Base-by-base conservation (phyloP, 2,113 vertebrate species). In the Tyto alba region DNA sequence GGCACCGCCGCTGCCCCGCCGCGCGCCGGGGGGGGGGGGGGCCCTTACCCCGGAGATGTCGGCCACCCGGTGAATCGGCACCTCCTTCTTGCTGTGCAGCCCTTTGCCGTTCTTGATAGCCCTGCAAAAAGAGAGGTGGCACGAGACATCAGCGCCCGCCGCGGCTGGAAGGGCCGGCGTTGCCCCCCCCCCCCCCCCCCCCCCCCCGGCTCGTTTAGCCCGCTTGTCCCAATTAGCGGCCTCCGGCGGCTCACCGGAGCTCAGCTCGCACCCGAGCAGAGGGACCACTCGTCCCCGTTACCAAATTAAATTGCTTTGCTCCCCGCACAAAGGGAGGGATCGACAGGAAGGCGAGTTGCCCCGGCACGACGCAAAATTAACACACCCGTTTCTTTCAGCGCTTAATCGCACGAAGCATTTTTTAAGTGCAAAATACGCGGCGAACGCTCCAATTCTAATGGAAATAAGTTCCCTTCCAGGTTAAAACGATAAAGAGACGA, bases 81-180 rank as follows among this genome's bases (percentile, higher is more conserved):
- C 98, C 97, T 99, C 99, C 98, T 99, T 99, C 98, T 99, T 99
- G 98, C 99, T 99, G 98, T 99, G 99, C 91, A 99, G 97, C 45
- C 99, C 99, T 96, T 99, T 99, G n/a, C 99, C 99, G 17, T 99
- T 99, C 98, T 99, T 99, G 97, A 99, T 99, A 43, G 99, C 99
- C 97, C 99, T 99, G 95, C 53, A 12, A 16, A 23, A 22, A 18
- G 20, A 73, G 45, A 86, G 29, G 56, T 7, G 68, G 16, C 14
- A 7, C 18, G 0, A 4, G 41, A 36, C 27, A 4, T 72, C 57
- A 63, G 66, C 34, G 3, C 15, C 59, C 6, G 11, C 38, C 6
- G 15, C n/a, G n/a, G n/a, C 60, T 4, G 50, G 22, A 9, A 11
- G 62, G 9, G 14, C 12, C 5, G 8, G 34, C 25, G 13, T 14